phyloP scores from a whole-genome alignment of 2,113 vertebrate genomes.

The Galeopterus variegatus region DNA sequence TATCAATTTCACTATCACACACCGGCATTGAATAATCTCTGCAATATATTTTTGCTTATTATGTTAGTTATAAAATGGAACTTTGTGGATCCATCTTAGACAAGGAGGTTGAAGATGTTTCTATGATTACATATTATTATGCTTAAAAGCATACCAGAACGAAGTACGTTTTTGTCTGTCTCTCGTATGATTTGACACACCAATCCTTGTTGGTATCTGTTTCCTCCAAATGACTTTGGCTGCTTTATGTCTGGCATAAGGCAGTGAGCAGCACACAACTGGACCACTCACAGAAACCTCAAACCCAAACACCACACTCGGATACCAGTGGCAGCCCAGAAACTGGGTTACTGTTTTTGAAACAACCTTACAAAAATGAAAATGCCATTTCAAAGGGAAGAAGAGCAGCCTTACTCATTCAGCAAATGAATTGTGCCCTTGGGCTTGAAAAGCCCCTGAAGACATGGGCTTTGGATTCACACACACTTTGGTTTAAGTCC shows the following conservation, averaged over 20 bases:
- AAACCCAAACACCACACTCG: background rate
- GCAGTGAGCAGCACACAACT: background rate
- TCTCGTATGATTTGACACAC: background rate
- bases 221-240: background rate
- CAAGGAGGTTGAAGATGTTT: background rate
- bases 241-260: background rate
- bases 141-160: background rate
- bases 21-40: background rate
- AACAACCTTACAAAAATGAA: background rate
- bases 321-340: background rate
- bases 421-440: background rate
- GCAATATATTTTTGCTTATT: background rate
- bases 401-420: background rate
- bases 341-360: background rate
- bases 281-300: background rate
- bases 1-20: background rate
- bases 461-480: background rate
- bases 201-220: background rate
- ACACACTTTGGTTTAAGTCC: background rate
- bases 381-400: background rate
- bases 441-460: background rate
- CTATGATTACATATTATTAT: background rate
- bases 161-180: background rate
- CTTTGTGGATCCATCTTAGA: background rate
- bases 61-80: background rate